These are phyloP conservation scores for Sesia bembeciformis DNA, from an alignment of 2,888 invertebrate genomes.

Conservation along the genomic window DNA sequence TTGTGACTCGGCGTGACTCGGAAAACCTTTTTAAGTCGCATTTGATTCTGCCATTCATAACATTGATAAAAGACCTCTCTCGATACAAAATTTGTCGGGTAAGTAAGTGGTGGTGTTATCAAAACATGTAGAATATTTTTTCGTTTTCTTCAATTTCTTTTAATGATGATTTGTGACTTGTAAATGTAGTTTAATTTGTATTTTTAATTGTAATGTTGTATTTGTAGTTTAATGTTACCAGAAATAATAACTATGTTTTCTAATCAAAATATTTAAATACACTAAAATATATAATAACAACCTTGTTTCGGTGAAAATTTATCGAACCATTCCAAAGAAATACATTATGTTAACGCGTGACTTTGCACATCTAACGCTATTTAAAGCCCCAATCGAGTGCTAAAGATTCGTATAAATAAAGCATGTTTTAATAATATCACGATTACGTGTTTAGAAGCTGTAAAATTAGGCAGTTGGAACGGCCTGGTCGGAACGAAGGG, in stretches of 20 bases:
- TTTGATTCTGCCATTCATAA: too few species aligned
- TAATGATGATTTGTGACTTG: neutral
- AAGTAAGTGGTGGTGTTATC: too few species aligned
- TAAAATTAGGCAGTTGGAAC: constrained; percentile 39
- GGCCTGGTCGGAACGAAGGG: constrained; percentile 7
- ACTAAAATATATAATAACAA: neutral
- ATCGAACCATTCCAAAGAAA: neutral
- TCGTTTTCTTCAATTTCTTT: too few species aligned
- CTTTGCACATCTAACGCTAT: neutral
- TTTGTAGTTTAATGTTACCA: neutral
- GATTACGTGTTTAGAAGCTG: constrained; percentile 40
- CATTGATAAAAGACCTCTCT: too few species aligned
- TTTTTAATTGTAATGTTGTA: neutral
- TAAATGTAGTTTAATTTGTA: neutral
- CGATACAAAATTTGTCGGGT: too few species aligned
- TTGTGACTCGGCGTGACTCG: neutral
- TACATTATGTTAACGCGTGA: neutral
- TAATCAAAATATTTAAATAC: neutral
- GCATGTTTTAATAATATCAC: constrained; percentile 14
- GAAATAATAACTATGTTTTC: neutral
- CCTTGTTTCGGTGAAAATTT: neutral
- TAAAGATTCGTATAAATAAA: constrained; percentile 12
- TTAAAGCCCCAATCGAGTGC: constrained; percentile 1
- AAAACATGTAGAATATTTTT: too few species aligned
- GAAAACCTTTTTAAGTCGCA: neutral